Conservation (phyloP, 1,140 invertebrate genomes). For the Ditylenchus dipsaci region DNA sequence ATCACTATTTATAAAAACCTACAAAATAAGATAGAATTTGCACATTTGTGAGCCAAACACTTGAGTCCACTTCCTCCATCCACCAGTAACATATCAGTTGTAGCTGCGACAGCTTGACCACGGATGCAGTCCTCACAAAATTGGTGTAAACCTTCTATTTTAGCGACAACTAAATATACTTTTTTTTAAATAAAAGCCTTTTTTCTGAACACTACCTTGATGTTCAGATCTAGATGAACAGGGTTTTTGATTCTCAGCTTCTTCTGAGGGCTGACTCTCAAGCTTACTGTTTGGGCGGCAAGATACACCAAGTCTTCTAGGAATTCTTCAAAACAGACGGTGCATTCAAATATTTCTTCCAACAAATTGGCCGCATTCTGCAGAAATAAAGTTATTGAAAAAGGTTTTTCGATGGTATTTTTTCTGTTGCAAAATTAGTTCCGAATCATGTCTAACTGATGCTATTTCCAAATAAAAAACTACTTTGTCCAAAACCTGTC, state of each 20-base stretch:
- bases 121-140: constrained; percentile 27
- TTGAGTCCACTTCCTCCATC: constrained; percentile 24
- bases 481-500: too few relatives aligned
- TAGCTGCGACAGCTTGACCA: constrained; percentile 29
- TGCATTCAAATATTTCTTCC: not conserved
- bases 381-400: not conserved
- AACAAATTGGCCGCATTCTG: not conserved
- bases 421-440: constrained; percentile 11
- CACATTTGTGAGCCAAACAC: constrained; percentile 23
- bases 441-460: too few relatives aligned
- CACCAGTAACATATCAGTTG: constrained; percentile 35
- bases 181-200: too few relatives aligned
- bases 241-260: too few relatives aligned
- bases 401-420: constrained; percentile 11
- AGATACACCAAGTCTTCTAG: not conserved
- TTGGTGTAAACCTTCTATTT: constrained; percentile 13
- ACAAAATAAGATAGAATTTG: constrained; percentile 38
- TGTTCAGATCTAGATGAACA: too few relatives aligned
- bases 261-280: too few relatives aligned
- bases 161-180: too few relatives aligned
- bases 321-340: not conserved
- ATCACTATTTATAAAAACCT: constrained; percentile 2
- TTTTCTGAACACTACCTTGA: too few relatives aligned
- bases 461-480: too few relatives aligned
- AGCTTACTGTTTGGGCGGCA: not conserved